These are phyloP conservation scores for Amphimedon queenslandica DNA, from an alignment of 37 sponge, comb jelly and placozoan species.

Conservation along the genomic window DNA sequence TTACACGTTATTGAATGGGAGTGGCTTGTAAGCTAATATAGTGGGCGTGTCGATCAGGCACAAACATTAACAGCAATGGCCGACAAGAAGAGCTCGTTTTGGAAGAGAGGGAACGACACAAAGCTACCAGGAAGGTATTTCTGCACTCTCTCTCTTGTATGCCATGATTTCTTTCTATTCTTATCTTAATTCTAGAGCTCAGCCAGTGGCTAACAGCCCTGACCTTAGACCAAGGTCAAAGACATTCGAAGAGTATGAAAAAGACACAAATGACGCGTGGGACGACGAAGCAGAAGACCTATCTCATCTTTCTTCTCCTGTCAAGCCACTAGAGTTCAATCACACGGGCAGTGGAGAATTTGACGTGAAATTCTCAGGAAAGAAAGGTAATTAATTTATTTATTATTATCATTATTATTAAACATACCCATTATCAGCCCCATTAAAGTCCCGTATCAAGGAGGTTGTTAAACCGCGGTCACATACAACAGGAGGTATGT, in stretches of 20 bases:
- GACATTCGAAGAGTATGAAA: conserved; percentile 82
- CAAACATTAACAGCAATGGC: too few species aligned
- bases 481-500: not conserved
- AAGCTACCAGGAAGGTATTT: conserved; percentile 76
- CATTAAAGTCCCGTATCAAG: not conserved
- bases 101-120: conserved; percentile 64
- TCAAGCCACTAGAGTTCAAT: not conserved
- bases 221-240: conserved; percentile 29
- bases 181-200: conserved; percentile 11
- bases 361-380: not conserved
- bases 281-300: conserved; percentile 56
- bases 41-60: too few species aligned
- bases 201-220: conserved; percentile 12
- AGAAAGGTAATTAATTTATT: too few species aligned
- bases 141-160: not conserved
- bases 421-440: not conserved
- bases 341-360: not conserved
- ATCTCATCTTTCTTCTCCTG: conserved; percentile 16
- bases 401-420: not conserved
- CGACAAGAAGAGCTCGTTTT: conserved; percentile 47
- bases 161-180: not conserved
- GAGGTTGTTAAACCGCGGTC: not conserved
- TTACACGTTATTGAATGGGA: too few species aligned
- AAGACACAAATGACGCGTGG: conserved; percentile 82
- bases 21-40: too few species aligned